Base-by-base conservation (phyloP, 2,797 vertebrate genomes). In the Anguilla megastoma region DNA sequence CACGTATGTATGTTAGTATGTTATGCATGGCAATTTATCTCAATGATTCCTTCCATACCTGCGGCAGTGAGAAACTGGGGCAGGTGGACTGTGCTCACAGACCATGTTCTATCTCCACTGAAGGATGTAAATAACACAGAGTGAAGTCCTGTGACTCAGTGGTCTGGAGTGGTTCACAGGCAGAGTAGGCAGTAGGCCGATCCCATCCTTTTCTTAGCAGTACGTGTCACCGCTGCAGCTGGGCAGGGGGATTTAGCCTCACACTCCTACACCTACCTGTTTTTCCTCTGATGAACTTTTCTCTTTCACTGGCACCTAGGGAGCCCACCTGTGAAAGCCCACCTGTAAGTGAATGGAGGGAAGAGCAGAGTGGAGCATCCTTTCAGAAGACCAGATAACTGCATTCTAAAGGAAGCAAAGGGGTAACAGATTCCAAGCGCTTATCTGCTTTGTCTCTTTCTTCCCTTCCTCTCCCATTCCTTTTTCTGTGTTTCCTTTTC, bases 401-500 rank as follows among this genome's bases (percentile, higher is more conserved):
- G 30, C 84, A 86, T 85, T 89, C 88, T 88, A 90, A 90, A 89
- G 87, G 84, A 86, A 87, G 86, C 86, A 85, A 82, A 85, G 87
- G 90, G 91, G 89, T 88, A 33, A 87, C 58, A 18, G 36, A 86
- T 83, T 45, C 84, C 36, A 48, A 82, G 16, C 52, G 71, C 86
- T 87, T 86, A 86, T 71, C 89, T 52, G 36, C 58, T n/a, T 6
- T 66, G 87, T 60, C 36, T 84, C 50, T 84, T 12, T n/a, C 88
- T 54, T 18, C 45, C 41, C 58, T 27, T 45, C 12, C 50, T 54
- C 30, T 86, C 36, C 48, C 83, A 45, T 56, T 85, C 85, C 86
- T 91, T 90, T 85, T 27, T 90, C 91, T 93, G 90, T 93, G 76
- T 88, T 9, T 90, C 91, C 88, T 89, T 66, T 89, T 88, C 89